Evolutionary conservation across 2,888 invertebrate genomes (phyloP), one percentile per base, ranked within the genome.

Genomic region (Alloscopus bannaensis): DNA sequence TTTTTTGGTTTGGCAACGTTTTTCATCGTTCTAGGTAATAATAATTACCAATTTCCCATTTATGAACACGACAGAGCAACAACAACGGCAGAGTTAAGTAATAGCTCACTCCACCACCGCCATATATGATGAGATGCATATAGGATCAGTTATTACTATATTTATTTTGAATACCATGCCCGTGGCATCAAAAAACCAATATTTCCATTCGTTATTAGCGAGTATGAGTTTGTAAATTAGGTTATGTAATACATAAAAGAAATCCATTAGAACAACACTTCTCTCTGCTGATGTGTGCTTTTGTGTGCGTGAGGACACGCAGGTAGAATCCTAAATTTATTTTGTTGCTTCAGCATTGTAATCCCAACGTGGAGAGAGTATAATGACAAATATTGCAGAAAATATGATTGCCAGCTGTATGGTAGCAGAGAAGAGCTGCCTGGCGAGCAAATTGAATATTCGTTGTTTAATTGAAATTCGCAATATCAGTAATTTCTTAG

Each of bases 31-130:
- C 26, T 59, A 64, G 26, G 18, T 66, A 47, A 65, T 31, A 64
- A 65, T 75, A 59, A 75, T 75, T 75, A 66, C 50, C 50, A 66
- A 75, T 75, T 75, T 75, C 66, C 66, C 66, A 59, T 57, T 66
- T n/a, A n/a, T 47, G 55, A 24, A 52, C 47, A 42, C 59, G 52
- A 64, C 29, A 47, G 29, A n/a, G n/a, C n/a, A n/a, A n/a, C n/a
- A n/a, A n/a, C n/a, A n/a, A n/a, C n/a, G n/a, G n/a, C n/a, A n/a
- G n/a, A n/a, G n/a, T n/a, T n/a, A n/a, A n/a, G n/a, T n/a, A n/a
- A n/a, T n/a, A n/a, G n/a, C n/a, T n/a, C n/a, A n/a, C n/a, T n/a
- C n/a, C n/a, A n/a, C n/a, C n/a, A n/a, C n/a, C n/a, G n/a, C n/a
- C n/a, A n/a, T n/a, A n/a, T n/a, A n/a, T n/a, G n/a, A n/a, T n/a